phyloP scores from a whole-genome alignment of 23 tunicate species.

The Halocynthia roretzi region DNA sequence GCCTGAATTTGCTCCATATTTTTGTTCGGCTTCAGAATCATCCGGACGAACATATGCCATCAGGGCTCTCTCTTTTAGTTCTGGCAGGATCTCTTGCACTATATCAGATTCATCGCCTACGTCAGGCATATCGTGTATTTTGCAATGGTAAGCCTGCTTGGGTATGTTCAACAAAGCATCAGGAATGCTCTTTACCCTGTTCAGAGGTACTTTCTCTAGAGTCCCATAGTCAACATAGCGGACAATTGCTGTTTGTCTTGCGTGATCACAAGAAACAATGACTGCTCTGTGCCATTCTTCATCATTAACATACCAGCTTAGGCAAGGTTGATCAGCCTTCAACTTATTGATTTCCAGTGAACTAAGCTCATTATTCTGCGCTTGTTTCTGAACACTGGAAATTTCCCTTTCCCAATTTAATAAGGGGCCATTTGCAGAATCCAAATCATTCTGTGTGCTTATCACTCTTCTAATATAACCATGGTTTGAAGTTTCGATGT shows the following conservation, averaged over 20 bases:
- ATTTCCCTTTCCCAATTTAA: slow-evolving; percentile 5
- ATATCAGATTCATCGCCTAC: no score
- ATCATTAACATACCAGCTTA: slow-evolving; percentile 2
- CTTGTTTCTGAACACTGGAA: background rate
- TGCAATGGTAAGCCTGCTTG: slow-evolving; percentile 6
- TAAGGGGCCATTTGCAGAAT: no score
- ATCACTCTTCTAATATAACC: no score
- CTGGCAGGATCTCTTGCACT: no score
- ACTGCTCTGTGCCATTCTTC: slow-evolving; percentile 18
- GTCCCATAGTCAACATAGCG: slow-evolving; percentile 25
- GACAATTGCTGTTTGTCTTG: background rate
- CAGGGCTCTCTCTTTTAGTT: no score
- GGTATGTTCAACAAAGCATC: slow-evolving; percentile 8
- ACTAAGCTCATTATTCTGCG: background rate
- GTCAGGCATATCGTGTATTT: background rate
- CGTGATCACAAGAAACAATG: background rate
- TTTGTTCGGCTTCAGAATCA: no score
- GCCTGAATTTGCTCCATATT: no score
- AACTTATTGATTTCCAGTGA: background rate
- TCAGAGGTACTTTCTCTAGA: slow-evolving; percentile 12
- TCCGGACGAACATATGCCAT: no score
- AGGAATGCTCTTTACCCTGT: background rate
- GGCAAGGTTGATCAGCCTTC: slow-evolving; percentile 10
- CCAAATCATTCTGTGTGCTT: no score
- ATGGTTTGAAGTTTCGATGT: no score